These are phyloP conservation scores for Thomomys bottae DNA, from an alignment of 2,113 vertebrate genomes.

Conservation along the genomic window DNA sequence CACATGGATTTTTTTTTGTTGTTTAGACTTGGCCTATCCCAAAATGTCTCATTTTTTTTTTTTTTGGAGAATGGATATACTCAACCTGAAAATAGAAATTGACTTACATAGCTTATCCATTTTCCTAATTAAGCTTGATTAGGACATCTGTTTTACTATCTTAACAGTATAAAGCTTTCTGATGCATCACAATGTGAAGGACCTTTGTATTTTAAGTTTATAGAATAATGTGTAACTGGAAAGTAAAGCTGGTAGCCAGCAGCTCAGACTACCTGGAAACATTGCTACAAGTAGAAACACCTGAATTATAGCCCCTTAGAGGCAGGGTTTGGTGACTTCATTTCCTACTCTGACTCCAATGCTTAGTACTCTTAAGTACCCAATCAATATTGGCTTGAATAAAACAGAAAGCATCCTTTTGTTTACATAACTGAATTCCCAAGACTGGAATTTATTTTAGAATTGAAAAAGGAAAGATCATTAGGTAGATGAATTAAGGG, in stretches of 20 bases:
- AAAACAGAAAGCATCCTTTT: background rate
- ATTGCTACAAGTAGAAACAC: background rate
- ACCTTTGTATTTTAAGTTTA: background rate
- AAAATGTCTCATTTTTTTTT: background rate
- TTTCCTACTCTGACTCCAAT: background rate
- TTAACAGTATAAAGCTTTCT: background rate
- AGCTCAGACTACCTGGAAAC: background rate
- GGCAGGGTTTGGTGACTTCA: background rate
- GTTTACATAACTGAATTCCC: background rate
- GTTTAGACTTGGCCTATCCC: background rate
- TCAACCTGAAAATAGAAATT: background rate
- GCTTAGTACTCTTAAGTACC: background rate
- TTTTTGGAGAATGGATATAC: background rate
- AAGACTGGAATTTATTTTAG: background rate
- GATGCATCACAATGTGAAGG: background rate
- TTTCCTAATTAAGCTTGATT: slow-evolving; percentile 2
- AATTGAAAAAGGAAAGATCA: background rate
- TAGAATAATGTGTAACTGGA: background rate
- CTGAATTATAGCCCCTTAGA: background rate
- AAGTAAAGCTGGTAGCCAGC: background rate
- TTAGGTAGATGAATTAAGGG: background rate
- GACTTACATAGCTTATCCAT: background rate
- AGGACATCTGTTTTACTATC: background rate
- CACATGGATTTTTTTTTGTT: background rate
- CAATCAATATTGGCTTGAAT: background rate